Conservation (phyloP, 2,888 invertebrate species). For the Philopedon plagiatum region DNA sequence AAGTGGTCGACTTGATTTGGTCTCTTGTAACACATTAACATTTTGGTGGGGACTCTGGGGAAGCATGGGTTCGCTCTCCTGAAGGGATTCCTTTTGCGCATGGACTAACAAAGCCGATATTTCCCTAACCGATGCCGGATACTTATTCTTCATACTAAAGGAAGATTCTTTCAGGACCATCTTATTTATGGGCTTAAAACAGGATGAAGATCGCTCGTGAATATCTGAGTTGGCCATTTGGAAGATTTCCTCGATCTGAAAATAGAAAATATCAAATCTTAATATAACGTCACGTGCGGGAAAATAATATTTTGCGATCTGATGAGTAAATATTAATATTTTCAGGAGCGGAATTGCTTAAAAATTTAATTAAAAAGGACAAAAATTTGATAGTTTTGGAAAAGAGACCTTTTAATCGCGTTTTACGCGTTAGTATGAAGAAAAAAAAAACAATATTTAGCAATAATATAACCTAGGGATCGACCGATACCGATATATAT, state of each 20-base stretch:
- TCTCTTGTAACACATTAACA: constrained; percentile 52
- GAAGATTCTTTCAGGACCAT: constrained; percentile 50
- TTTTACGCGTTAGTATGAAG: too few species aligned
- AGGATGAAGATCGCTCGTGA: constrained; percentile 48
- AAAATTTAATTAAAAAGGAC: too few species aligned
- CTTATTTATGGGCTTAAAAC: constrained; percentile 55
- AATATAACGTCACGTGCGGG: constrained; percentile 3
- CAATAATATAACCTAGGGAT: too few species aligned
- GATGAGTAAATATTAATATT: constrained; percentile 15
- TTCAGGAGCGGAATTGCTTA: not conserved
- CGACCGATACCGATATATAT: too few species aligned
- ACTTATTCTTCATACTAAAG: constrained; percentile 52
- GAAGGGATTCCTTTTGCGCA: constrained; percentile 59
- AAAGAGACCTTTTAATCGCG: too few species aligned
- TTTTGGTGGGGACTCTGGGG: constrained; percentile 13
- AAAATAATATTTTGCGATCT: constrained; percentile 21
- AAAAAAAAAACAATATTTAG: too few species aligned
- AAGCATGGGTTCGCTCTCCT: constrained; percentile 28
- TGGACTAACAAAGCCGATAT: constrained; percentile 61
- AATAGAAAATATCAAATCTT: constrained; percentile 13
- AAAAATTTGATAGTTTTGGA: too few species aligned
- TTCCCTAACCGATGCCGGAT: constrained; percentile 59
- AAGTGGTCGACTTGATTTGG: constrained; percentile 36
- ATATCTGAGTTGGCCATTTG: constrained; percentile 54
- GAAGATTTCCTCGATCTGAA: constrained; percentile 47